A percentile compares a stretch with the other conserved stretches of the same genome.
phyloP scores from a whole-genome alignment of 2,113 vertebrate species.

The Bubo bubo region DNA sequence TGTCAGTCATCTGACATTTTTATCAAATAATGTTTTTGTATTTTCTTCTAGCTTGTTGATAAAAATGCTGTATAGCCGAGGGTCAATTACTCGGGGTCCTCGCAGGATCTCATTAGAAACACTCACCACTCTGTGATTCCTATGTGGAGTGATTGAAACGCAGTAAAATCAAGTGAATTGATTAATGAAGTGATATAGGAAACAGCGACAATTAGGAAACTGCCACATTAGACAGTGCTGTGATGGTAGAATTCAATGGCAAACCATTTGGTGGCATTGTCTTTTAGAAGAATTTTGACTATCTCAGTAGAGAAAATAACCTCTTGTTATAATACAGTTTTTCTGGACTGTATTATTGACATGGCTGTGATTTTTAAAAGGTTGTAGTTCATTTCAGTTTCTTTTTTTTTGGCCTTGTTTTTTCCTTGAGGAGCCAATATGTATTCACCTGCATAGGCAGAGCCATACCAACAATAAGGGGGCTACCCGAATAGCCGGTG shows the following conservation, averaged over 20 bases:
- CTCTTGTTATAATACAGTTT: not conserved
- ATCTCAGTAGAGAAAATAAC: not conserved
- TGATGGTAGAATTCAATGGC: not conserved
- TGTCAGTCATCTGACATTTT: constrained; percentile 61
- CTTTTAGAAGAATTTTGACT: not conserved
- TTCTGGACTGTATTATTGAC: not conserved
- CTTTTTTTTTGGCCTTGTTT: not conserved
- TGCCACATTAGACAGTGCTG: not conserved
- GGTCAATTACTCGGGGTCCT: constrained; percentile 54
- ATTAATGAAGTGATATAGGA: constrained; percentile 22
- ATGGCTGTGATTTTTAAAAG: not conserved
- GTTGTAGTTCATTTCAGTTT: not conserved
- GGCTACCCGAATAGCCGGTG: too few relatives aligned
- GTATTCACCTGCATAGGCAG: not conserved
- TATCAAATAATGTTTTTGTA: constrained; percentile 60
- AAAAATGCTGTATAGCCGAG: constrained; percentile 47
- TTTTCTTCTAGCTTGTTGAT: constrained; percentile 57
- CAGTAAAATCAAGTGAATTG: constrained; percentile 27
- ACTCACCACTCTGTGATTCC: not conserved
- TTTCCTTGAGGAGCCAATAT: not conserved
- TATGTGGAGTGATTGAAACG: not conserved
- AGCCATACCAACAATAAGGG: not conserved
- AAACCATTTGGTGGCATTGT: not conserved
- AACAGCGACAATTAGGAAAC: constrained; percentile 31
- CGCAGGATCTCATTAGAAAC: constrained; percentile 45